Percentiles rank a stretch among this genome's conserved stretches.
Conservation (phyloP, 2,797 vertebrate species). For the Hydrolagus colliei region DNA sequence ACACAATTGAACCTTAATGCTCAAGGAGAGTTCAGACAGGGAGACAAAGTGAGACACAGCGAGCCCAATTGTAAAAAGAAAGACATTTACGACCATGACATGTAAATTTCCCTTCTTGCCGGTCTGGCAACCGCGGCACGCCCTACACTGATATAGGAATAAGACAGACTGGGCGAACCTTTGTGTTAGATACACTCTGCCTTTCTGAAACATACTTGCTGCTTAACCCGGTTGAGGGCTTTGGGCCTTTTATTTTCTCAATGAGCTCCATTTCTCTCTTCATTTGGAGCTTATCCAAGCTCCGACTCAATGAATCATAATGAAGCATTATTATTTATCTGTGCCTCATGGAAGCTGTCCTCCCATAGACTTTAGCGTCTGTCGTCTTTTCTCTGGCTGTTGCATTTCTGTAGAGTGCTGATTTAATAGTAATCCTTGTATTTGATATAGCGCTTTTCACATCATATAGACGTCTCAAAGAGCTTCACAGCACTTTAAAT, state of each 20-base stretch:
- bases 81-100: neutral
- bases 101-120: neutral
- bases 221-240: neutral
- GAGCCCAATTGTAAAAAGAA: neutral
- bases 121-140: neutral
- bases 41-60: neutral
- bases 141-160: neutral
- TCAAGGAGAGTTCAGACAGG: neutral
- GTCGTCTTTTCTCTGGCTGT: neutral
- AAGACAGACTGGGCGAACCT: neutral
- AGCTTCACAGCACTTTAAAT: too few species aligned
- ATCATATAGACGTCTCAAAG: too few species aligned
- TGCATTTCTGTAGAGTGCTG: too few species aligned
- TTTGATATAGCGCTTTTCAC: too few species aligned
- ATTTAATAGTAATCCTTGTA: too few species aligned
- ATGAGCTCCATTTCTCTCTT: neutral
- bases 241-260: neutral
- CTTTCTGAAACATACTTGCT: slow-evolving; percentile 5
- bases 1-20: neutral
- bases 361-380: neutral
- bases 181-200: neutral
- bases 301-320: slow-evolving; percentile 22
- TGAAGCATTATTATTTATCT: slow-evolving; percentile 23
- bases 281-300: slow-evolving; percentile 8
- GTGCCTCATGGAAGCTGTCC: slow-evolving; percentile 18